A percentile compares a stretch with the other conserved stretches of the same genome.
Conservation (phyloP, 2,113 vertebrate species). For the Atlantisia rogersi region DNA sequence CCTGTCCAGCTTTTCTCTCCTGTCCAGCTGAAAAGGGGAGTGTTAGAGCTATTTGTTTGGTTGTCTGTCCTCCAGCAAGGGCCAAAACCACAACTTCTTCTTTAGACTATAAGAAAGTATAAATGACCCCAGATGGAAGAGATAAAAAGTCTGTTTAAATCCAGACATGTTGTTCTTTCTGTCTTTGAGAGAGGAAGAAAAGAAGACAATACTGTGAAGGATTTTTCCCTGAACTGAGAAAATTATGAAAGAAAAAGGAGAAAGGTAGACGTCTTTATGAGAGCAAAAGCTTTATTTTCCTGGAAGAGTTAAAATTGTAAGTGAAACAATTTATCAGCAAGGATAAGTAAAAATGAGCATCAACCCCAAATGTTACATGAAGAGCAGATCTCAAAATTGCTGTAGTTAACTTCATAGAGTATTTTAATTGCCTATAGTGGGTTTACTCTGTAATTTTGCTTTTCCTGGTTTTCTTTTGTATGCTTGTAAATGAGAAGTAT, state of each 20-base stretch:
- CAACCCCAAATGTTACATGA: not conserved
- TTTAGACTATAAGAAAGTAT: not conserved
- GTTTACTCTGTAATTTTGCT: not conserved
- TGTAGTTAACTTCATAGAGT: not conserved
- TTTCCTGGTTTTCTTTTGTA: not conserved
- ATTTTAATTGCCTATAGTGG: not conserved
- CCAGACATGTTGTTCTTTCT: not conserved
- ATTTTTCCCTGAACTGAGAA: not conserved
- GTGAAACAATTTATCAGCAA: not conserved
- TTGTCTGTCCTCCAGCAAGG: too few species aligned
- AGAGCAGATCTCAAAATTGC: not conserved
- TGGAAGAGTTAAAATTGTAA: not conserved
- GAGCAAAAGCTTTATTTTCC: not conserved
- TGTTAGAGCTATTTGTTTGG: too few species aligned
- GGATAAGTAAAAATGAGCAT: not conserved
- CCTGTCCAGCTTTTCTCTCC: too few species aligned
- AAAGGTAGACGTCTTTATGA: not conserved
- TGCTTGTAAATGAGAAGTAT: not conserved
- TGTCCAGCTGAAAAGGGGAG: too few species aligned
- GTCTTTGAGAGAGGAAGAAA: not conserved
- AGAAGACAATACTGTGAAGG: not conserved
- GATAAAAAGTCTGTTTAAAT: not conserved
- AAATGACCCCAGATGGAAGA: accelerated
- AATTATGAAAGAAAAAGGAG: not conserved
- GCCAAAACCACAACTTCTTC: not conserved